Evolutionary conservation across 2,888 invertebrate species (phyloP).

Genomic region (Loripinus fragilis): DNA sequence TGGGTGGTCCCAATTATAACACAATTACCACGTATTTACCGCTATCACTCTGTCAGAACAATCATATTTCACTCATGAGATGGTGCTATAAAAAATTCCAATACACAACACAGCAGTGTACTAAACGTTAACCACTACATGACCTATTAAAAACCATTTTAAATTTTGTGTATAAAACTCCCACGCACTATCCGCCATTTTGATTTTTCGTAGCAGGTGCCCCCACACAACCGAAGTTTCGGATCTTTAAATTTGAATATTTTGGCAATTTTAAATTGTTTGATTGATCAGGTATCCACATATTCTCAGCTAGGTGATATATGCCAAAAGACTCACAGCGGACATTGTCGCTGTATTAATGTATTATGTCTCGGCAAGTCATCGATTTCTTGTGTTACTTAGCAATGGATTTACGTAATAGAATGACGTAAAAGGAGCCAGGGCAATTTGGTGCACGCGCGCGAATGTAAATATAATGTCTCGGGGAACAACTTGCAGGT

Average conservation of each 20-base stretch:
- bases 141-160: background rate
- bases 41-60: background rate
- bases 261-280: background rate
- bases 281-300: background rate
- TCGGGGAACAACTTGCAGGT: too few species aligned
- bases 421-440: conserved; percentile 34
- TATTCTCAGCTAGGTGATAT: background rate
- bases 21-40: background rate
- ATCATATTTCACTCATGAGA: background rate
- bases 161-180: conserved; percentile 42
- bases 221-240: conserved; percentile 24
- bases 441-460: background rate
- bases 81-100: too few species aligned
- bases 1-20: conserved; percentile 1
- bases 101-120: too few species aligned
- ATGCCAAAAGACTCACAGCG: background rate
- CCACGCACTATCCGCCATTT: conserved; percentile 58
- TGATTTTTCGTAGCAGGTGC: conserved; percentile 49
- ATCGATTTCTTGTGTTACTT: conserved; percentile 53
- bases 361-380: conserved; percentile 11
- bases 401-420: conserved; percentile 55
- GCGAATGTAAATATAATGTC: conserved; percentile 2
- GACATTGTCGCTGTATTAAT: background rate
- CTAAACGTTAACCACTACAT: too few species aligned
- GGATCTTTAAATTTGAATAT: background rate